Base-by-base conservation (phyloP, 2,888 invertebrate genomes). In the Drosophila greeni region DNA sequence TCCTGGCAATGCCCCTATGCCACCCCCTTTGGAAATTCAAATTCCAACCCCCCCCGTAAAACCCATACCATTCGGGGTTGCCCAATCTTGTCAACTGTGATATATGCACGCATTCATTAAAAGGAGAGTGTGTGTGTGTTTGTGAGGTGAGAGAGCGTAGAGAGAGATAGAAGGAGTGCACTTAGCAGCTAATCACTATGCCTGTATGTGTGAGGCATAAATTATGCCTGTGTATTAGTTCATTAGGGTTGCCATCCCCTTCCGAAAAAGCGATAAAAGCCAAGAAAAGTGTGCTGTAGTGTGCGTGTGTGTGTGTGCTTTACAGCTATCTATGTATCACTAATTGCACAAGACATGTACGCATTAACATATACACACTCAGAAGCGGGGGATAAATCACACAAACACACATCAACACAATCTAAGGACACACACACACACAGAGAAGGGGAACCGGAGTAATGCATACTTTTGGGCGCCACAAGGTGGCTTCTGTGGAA, bases 281-380 rank as follows among this genome's bases (percentile, higher is more conserved):
- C 52, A 62, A 64, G 64, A 62, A 47, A 47, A 62, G 62, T 64
- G 62, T 64, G 39, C 40, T 33, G 18, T 26, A 12, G 48, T 48
- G 48, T 47, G 36, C 9, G 34, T 42, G 54, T 55, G 55, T 45
- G 34, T 42, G 54, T 55, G 55, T 45, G 57, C 68, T 72, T 58
- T 49, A 56, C 59, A 73, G 71, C 61, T 62, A 66, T 66, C 61
- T 62, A 66, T 66, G 75, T 71, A 61, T 60, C 57, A 82, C 77
- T 77, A 77, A 77, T 77, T 77, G 79, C 75, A 73, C 55, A 66
- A 66, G 51, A 71, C 56, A 70, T 61, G 49, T 33, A 55, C 47
- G 57, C 43, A 49, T 31, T 47, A 31, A 68, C 51, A 57, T 33
- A 69, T 55, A 34, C 43, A 40, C 34, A 55, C 34, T 47, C 20